A percentile compares a stretch with the other conserved stretches of the same genome.
These are phyloP conservation scores for Drosophila nasuta DNA, from an alignment of 1,140 invertebrate species.

Conservation along the genomic window DNA sequence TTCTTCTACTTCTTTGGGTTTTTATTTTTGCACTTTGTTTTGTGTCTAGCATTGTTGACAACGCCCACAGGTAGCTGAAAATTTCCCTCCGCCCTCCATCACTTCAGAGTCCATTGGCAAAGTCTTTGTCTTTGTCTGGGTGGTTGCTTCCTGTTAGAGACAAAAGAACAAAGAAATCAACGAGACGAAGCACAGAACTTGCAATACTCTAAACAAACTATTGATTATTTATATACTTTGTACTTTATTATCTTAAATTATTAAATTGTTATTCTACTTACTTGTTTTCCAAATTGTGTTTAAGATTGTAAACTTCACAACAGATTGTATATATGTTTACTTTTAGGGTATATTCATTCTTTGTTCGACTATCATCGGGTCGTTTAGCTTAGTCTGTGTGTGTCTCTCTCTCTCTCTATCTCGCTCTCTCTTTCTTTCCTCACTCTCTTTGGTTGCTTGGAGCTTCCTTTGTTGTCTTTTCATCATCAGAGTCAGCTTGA, in stretches of 20 bases:
- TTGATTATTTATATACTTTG: neutral
- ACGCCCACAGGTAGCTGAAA: conserved; percentile 31
- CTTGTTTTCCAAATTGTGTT: neutral
- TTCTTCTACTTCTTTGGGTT: neutral
- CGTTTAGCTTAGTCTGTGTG: neutral
- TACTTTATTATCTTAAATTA: conserved; percentile 2
- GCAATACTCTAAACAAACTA: neutral
- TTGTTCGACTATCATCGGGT: conserved; percentile 1
- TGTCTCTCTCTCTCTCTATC: neutral
- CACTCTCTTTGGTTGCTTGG: neutral
- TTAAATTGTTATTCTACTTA: neutral
- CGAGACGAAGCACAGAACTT: conserved; percentile 5
- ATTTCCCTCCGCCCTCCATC: neutral
- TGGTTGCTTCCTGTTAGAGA: conserved; percentile 24
- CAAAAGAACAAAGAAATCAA: conserved; percentile 17
- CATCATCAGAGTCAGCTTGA: conserved; percentile 10
- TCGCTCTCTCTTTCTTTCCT: neutral
- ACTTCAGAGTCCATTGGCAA: neutral
- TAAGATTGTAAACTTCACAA: neutral
- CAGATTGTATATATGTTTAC: neutral
- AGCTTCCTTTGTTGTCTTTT: conserved; percentile 11
- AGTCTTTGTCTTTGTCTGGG: conserved; percentile 30
- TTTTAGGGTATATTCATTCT: conserved; percentile 10
- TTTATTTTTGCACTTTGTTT: conserved; percentile 7
- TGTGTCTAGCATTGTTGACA: conserved; percentile 22